Evolutionary conservation across 2,797 vertebrate species (phyloP).

Genomic region (Diceros bicornis): DNA sequence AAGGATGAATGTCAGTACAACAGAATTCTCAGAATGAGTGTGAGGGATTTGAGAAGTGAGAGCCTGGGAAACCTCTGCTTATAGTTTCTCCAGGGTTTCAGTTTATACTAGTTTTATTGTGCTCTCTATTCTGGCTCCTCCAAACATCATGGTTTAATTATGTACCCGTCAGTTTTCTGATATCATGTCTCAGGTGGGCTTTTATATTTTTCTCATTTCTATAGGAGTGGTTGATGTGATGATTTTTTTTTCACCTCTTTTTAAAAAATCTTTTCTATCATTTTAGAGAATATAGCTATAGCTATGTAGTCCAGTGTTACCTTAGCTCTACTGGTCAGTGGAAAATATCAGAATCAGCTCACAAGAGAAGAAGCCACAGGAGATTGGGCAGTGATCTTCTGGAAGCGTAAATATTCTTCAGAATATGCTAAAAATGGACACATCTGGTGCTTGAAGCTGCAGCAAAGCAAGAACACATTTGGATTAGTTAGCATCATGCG

Average conservation of each 20-base stretch:
- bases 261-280: not conserved
- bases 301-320: not conserved
- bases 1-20: not conserved
- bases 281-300: not conserved
- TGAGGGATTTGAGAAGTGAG: not conserved
- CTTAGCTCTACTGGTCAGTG: not conserved
- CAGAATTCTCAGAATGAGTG: not conserved
- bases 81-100: slow-evolving; percentile 21
- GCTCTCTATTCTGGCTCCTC: not conserved
- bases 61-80: not conserved
- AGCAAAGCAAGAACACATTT: slow-evolving; percentile 10
- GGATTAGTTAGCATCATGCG: slow-evolving; percentile 11
- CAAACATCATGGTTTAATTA: slow-evolving; percentile 60
- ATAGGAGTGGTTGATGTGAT: not conserved
- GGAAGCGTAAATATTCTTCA: not conserved
- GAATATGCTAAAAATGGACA: slow-evolving; percentile 53
- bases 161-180: not conserved
- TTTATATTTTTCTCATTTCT: slow-evolving; percentile 55
- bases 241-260: not conserved
- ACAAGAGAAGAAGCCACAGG: not conserved
- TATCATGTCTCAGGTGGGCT: slow-evolving; percentile 31
- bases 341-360: slow-evolving; percentile 20
- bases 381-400: slow-evolving; percentile 29
- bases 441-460: slow-evolving; percentile 28
- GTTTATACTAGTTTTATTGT: slow-evolving; percentile 58